A percentile compares a stretch with the other conserved stretches of the same genome.
Conservation (phyloP, 1,140 invertebrate species). For the Tetramorium alpestre region DNA sequence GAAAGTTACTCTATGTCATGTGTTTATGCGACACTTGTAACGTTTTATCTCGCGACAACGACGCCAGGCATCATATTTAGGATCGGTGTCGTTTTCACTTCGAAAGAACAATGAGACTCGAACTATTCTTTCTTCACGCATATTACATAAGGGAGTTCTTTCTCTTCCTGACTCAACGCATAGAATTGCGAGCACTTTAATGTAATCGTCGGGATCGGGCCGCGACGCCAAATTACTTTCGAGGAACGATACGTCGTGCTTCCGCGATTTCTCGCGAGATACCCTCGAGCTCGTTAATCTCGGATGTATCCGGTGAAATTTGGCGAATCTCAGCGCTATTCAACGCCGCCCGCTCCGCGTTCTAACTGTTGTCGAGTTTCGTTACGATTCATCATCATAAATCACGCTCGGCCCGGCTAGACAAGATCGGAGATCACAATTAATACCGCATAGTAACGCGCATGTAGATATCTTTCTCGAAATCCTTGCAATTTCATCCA, state of each 20-base stretch:
- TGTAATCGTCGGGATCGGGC: slow-evolving; percentile 42
- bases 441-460: slow-evolving; percentile 42
- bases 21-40: slow-evolving; percentile 18
- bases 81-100: slow-evolving; percentile 38
- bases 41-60: slow-evolving; percentile 33
- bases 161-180: slow-evolving; percentile 37
- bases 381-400: slow-evolving; percentile 60
- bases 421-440: slow-evolving; percentile 43
- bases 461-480: slow-evolving; percentile 36
- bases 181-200: slow-evolving; percentile 40
- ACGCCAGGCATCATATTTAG: not conserved
- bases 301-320: slow-evolving; percentile 59
- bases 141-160: slow-evolving; percentile 42
- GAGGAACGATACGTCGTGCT: slow-evolving; percentile 42
- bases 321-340: slow-evolving; percentile 48
- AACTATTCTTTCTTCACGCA: slow-evolving; percentile 25
- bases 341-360: not conserved
- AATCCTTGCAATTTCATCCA: slow-evolving; percentile 30
- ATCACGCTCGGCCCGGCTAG: slow-evolving; percentile 39
- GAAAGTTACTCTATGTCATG: slow-evolving; percentile 11
- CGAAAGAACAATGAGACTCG: slow-evolving; percentile 25
- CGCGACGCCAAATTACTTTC: slow-evolving; percentile 52
- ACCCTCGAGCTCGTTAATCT: slow-evolving; percentile 54
- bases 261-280: slow-evolving; percentile 54
- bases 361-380: slow-evolving; percentile 53